Conservation (phyloP, 2,888 invertebrate species). For the Chrysolina americana region DNA sequence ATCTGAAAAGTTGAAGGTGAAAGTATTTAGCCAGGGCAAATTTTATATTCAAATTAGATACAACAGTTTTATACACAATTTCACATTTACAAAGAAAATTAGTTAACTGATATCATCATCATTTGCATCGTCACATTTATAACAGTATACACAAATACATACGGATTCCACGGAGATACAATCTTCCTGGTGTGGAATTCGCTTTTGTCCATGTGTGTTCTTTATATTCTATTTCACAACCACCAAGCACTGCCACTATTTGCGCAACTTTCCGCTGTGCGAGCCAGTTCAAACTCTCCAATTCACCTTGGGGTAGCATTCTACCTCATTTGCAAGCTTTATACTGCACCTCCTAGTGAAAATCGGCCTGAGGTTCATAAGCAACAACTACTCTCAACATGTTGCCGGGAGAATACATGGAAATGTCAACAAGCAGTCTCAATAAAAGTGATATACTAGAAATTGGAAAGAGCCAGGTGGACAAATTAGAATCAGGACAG, state of each 20-base stretch:
- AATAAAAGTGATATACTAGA: neutral
- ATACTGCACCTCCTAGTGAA: neutral
- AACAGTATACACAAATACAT: neutral
- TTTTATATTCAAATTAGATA: too few species aligned
- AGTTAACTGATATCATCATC: too few species aligned
- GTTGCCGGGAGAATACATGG: too few species aligned
- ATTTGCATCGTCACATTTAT: too few species aligned
- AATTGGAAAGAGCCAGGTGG: neutral
- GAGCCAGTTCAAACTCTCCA: neutral
- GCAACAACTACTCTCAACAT: neutral
- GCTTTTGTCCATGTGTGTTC: neutral
- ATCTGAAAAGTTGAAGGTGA: too few species aligned
- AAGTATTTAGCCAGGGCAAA: too few species aligned
- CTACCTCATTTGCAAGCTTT: neutral
- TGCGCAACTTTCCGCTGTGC: neutral
- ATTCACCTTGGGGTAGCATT: neutral
- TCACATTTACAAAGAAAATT: too few species aligned
- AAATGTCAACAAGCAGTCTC: neutral
- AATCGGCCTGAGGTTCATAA: neutral
- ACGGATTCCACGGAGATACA: constrained; percentile 13
- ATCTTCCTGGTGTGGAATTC: constrained; percentile 13
- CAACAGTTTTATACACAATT: too few species aligned
- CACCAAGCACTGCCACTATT: too few species aligned
- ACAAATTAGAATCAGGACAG: too few species aligned
- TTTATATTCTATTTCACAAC: neutral